Base-by-base conservation (phyloP, 1,140 invertebrate species). In the Colletes gigas region DNA sequence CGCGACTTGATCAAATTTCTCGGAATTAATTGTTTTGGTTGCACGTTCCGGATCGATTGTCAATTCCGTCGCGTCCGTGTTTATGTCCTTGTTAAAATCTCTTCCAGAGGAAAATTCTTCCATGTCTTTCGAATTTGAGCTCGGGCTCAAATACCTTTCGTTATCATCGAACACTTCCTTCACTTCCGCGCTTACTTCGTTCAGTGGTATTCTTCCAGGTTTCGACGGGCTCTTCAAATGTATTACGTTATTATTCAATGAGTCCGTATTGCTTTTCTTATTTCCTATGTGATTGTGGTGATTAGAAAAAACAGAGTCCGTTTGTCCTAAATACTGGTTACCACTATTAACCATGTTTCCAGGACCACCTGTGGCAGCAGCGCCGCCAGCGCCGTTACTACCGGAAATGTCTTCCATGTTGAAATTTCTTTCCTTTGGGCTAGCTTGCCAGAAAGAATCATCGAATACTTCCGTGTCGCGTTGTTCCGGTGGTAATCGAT, bases 401-500 rank as follows among this genome's bases (percentile, higher is more conserved):
- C 57, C 8, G 3, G 71, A 65, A 7, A 78, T 63, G 21, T 83
- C 82, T 9, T 74, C 83, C 54, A 72, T 74, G 6, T 87, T 85
- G 15, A 81, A 87, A 21, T 54, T 79, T 17, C 76, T 83, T 0
- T 88, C 86, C 6, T 81, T 82, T 14, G 60, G 65, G 12, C 72
- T 69, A 17, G 14, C 62, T 52, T 57, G 75, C 87, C 91, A 92
- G 54, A 91, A 90, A 0, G 90, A 90, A 67, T 92, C 92, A 57
- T 93, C 93, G 70, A 92, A 91, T 1, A 92, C 72, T 39, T 93
- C 83, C 21, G 87, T 90, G 47, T 92, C 90, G 7, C 89, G 87
- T 66, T 93, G 90, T n/a, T 92, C 92, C 1, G 89, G 89, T 0
- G 92, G 89, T 15, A 93, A 73, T 55, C 89, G 88, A 82, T 83